Conservation (phyloP, 2,797 vertebrate species). For the Rachycentron canadum region DNA sequence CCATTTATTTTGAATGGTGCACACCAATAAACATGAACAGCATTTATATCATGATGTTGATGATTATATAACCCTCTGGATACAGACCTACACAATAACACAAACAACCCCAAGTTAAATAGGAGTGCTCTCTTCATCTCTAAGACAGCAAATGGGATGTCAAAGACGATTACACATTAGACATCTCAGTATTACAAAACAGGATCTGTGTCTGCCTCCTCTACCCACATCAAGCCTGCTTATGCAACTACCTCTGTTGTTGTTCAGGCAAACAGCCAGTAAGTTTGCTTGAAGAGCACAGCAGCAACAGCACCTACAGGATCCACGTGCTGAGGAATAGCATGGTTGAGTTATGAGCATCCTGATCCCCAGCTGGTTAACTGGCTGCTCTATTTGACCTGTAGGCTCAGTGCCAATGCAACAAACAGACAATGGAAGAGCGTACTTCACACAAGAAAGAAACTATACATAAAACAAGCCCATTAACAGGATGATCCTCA, state of each 20-base stretch:
- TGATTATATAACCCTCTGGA: slow-evolving; percentile 43
- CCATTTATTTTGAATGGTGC: background rate
- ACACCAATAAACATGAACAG: slow-evolving; percentile 25
- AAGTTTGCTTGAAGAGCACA: slow-evolving; percentile 57
- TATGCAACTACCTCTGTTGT: slow-evolving; percentile 65
- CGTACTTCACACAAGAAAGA: slow-evolving; percentile 15
- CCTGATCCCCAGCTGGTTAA: slow-evolving; percentile 56
- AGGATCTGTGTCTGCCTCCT: slow-evolving; percentile 64
- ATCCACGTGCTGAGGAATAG: slow-evolving; percentile 54
- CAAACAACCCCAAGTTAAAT: slow-evolving; percentile 34
- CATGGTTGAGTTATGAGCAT: slow-evolving; percentile 43
- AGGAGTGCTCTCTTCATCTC: slow-evolving; percentile 43
- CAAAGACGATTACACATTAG: slow-evolving; percentile 67
- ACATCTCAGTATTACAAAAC: slow-evolving; percentile 60
- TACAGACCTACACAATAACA: slow-evolving; percentile 28
- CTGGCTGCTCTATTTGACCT: slow-evolving; percentile 57
- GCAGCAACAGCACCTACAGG: slow-evolving; percentile 59
- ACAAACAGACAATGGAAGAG: slow-evolving; percentile 33
- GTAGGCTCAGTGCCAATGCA: slow-evolving; percentile 48
- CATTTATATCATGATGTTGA: slow-evolving; percentile 4
- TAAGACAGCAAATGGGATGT: slow-evolving; percentile 62
- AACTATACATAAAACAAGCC: background rate
- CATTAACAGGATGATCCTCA: background rate
- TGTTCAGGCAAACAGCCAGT: slow-evolving; percentile 64
- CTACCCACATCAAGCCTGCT: slow-evolving; percentile 63